Base-by-base conservation (phyloP, 2,113 vertebrate genomes). In the Raja brachyura region DNA sequence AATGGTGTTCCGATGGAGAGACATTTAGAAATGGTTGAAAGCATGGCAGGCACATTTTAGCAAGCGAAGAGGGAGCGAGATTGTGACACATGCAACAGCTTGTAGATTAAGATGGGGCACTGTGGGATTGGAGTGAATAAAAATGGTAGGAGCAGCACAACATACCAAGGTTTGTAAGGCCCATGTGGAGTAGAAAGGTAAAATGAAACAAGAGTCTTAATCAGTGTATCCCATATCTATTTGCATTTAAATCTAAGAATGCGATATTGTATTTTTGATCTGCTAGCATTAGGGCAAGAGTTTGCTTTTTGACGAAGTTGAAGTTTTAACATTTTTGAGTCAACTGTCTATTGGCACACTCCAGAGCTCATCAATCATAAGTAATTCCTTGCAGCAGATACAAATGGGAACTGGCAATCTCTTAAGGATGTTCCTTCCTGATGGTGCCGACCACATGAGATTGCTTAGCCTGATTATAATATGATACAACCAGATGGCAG, bases 401-500 rank as follows among this genome's bases (percentile, higher is more conserved):
- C 94, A 96, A 96, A 95, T 94, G 96, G 95, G 94, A 94, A 95
- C 94, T 14, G 93, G 93, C 95, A 95, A 93, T 93, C 94, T 95
- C 95, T 93, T 93, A 96, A 96, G 95, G 96, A 94, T 96, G 95
- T 94, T 95, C 6, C 77, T 78, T 68, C 95, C 95, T 95, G 73
- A 93, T 95, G 94, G 94, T 94, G 94, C 94, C 93, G 95, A 86
- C 94, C 95, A 95, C 96, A 93, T 94, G 95, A 95, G 94, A 94
- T 94, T 95, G 94, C 95, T 95, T 93, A 79, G 94, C 94, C 96
- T 94, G 95, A 93, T 94, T 94, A 94, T 95, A 96, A 96, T 96
- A 94, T 95, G 95, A 96, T 96, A 93, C 96, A 95, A 96, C 96
- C 97, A 97, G 96, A 97, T 97, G 96, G 96, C 94, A 93, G 94